These are phyloP conservation scores for Pollenia labialis DNA, from an alignment of 2,888 invertebrate species.

Conservation along the genomic window DNA sequence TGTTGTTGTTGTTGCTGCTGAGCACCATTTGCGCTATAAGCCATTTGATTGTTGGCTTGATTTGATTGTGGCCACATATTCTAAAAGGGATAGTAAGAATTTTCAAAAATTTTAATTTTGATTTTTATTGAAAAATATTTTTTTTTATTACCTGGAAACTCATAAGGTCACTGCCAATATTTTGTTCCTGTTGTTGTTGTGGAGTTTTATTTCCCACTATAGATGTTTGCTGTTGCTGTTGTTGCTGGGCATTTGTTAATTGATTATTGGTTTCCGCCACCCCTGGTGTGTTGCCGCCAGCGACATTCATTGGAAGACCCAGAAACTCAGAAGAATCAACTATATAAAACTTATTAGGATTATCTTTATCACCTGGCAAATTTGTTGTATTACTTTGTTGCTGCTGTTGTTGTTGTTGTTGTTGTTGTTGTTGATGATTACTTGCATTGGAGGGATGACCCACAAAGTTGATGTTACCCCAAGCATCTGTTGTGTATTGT, in stretches of 20 bases:
- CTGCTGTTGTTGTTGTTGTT: conserved; percentile 74
- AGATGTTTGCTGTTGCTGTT: conserved; percentile 74
- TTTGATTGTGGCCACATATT: conserved; percentile 82
- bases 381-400: conserved; percentile 74
- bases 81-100: conserved; percentile 69
- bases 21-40: conserved; percentile 73
- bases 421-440: conserved; percentile 74
- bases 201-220: conserved; percentile 60
- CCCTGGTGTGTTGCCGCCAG: conserved; percentile 74
- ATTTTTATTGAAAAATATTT: no score
- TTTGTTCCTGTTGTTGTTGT: conserved; percentile 78
- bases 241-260: conserved; percentile 72
- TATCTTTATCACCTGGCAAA: conserved; percentile 78
- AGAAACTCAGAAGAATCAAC: conserved; percentile 83
- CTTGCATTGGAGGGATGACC: conserved; percentile 62
- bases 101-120: no score
- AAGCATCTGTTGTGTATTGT: conserved; percentile 77
- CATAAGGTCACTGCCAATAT: conserved; percentile 80
- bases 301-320: conserved; percentile 83
- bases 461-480: conserved; percentile 77
- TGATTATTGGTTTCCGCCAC: conserved; percentile 72
- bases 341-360: conserved; percentile 82
- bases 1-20: conserved; percentile 80
- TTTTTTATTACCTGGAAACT: conserved; percentile 80
- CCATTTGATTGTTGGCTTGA: conserved; percentile 74